These are phyloP conservation scores for Peromyscus leucopus DNA, from an alignment of 2,113 vertebrate genomes.

Conservation along the genomic window DNA sequence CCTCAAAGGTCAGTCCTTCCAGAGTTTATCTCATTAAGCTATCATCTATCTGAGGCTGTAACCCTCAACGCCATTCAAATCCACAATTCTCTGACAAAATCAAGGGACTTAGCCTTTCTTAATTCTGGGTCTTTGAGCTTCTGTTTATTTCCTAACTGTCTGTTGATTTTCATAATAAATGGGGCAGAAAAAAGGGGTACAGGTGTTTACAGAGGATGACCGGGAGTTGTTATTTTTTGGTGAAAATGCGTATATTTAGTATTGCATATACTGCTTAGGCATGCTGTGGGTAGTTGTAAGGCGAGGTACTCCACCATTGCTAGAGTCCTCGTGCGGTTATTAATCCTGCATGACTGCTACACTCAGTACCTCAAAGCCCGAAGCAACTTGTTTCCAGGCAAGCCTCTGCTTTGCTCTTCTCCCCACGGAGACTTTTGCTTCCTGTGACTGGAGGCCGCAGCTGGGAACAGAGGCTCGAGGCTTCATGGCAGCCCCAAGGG, in stretches of 20 bases:
- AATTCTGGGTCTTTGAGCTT: slow-evolving; percentile 23
- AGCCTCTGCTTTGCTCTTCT: slow-evolving; percentile 43
- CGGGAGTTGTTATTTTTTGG: slow-evolving; percentile 31
- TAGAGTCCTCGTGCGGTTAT: not conserved
- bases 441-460: slow-evolving; percentile 18
- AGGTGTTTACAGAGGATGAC: not conserved
- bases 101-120: not conserved
- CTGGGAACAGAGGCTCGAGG: slow-evolving; percentile 44
- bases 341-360: not conserved
- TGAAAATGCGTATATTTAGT: not conserved
- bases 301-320: not conserved
- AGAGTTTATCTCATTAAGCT: not conserved
- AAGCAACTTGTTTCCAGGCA: not conserved
- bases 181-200: not conserved
- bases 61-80: not conserved
- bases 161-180: slow-evolving; percentile 39
- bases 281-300: not conserved
- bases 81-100: slow-evolving; percentile 8
- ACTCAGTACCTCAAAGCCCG: not conserved
- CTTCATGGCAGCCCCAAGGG: not conserved
- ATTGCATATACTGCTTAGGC: slow-evolving; percentile 12
- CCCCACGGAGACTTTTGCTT: not conserved
- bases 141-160: not conserved
- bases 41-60: not conserved
- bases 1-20: not conserved